These are phyloP conservation scores for Sinocyclocheilus maitianheensis DNA, from an alignment of 2,113 vertebrate species.

Conservation along the genomic window DNA sequence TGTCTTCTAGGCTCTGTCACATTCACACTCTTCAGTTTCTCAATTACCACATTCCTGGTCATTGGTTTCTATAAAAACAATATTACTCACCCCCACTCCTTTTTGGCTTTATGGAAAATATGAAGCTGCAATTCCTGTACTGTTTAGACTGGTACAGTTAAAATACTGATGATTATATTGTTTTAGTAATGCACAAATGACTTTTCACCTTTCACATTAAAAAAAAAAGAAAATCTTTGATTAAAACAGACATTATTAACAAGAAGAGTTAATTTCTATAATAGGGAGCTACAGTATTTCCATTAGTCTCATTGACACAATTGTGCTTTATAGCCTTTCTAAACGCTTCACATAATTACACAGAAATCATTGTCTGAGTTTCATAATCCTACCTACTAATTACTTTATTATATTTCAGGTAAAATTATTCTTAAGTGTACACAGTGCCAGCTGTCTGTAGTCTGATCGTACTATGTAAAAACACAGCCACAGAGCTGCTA, in stretches of 20 bases:
- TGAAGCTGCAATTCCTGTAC: background rate
- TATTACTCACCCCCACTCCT: background rate
- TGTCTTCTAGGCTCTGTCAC: slow-evolving; percentile 4
- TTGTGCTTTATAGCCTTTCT: slow-evolving; percentile 18
- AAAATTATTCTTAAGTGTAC: slow-evolving; percentile 24
- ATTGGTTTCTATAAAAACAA: slow-evolving; percentile 3
- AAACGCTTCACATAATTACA: slow-evolving; percentile 17
- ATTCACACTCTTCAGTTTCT: background rate
- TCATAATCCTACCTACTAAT: background rate
- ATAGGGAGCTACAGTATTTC: background rate
- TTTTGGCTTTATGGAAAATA: background rate
- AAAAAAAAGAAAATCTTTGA: background rate
- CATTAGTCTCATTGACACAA: slow-evolving; percentile 6
- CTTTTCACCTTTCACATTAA: background rate
- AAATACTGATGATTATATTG: background rate
- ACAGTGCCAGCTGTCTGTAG: slow-evolving; percentile 3
- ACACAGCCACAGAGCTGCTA: background rate
- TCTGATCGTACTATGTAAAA: background rate
- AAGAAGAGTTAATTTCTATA: background rate
- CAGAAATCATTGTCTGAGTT: background rate
- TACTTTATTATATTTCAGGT: slow-evolving; percentile 35
- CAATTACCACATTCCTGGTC: background rate
- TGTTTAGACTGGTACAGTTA: background rate
- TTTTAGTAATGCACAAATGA: background rate
- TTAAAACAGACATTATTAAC: slow-evolving; percentile 13